Evolutionary conservation across 2,797 vertebrate genomes (phyloP), one percentile per base, ranked within the genome.

Genomic region (Champsocephalus gunnari): DNA sequence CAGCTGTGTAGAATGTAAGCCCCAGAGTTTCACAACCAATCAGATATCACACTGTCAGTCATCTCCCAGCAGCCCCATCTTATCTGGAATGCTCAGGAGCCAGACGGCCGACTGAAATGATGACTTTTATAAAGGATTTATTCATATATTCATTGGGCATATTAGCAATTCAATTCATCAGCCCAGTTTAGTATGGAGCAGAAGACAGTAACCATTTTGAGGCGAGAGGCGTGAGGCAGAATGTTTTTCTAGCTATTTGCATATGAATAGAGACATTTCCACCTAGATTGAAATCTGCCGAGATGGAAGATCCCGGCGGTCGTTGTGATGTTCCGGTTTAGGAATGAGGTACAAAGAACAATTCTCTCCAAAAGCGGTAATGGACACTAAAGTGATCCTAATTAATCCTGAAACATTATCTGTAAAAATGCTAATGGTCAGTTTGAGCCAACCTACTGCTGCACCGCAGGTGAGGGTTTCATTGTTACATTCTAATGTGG

Each of bases 141-240:
- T 93, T 93, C 86, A 92, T 89, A 82, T 92, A 93, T 93, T 89
- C 93, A 93, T 88, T 72, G 76, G 66, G 43, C 47, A 56, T 71
- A 91, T 91, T 86, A 81, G 83, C 83, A 87, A 89, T 88, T 91
- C 82, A 83, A 83, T 83, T 79, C 61, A 79, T 86, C 69, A 57
- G 78, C 54, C 54, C 69, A 61, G 75, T 83, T 87, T 71, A 67
- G 79, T 62, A 60, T 19, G 34, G 47, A 72, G 73, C 70, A 62
- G 82, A 54, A 66, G 74, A 82, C 80, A 73, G 71, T 59, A 73
- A 70, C 71, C 78, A 58, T 88, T 83, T 82, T 45, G 54, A 79
- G 69, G 73, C 19, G 49, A 82, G 57, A 80, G 71, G 66, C 74
- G 65, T 55, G 78, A 82, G 61, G 41, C 41, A 41, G 65, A 79